These are phyloP conservation scores for Motacilla alba DNA, from an alignment of 2,113 vertebrate species.

Conservation along the genomic window DNA sequence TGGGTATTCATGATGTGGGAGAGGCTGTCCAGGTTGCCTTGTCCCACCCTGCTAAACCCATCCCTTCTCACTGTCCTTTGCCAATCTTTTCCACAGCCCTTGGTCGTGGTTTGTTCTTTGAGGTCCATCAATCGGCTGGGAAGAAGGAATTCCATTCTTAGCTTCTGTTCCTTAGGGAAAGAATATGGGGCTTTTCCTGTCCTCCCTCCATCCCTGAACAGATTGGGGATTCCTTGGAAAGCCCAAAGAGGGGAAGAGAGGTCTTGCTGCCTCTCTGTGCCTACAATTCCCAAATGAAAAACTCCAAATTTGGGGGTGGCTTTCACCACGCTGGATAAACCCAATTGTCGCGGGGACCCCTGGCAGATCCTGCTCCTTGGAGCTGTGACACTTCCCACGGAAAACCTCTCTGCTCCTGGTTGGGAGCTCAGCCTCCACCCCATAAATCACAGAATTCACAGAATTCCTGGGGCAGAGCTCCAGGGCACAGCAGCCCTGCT, in stretches of 20 bases:
- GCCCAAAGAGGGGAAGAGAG: not conserved
- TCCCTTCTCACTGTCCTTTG: not conserved
- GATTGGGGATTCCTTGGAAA: not conserved
- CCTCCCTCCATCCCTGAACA: not conserved
- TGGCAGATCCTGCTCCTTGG: not conserved
- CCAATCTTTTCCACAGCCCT: not conserved
- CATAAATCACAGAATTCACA: not conserved
- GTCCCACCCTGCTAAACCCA: not conserved
- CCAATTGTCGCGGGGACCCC: not conserved
- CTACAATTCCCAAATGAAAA: not conserved
- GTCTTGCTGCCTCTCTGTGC: not conserved
- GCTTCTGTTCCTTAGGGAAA: not conserved
- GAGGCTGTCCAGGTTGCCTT: not conserved
- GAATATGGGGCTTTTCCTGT: accelerated
- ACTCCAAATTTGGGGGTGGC: no score
- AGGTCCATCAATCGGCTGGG: not conserved
- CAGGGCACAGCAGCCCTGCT: not conserved
- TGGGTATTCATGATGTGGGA: not conserved
- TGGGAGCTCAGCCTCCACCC: not conserved
- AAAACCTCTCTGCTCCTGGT: not conserved
- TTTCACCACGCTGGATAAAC: not conserved
- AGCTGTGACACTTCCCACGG: not conserved
- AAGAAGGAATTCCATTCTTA: not conserved
- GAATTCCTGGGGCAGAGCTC: no score
- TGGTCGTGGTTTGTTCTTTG: not conserved